Base-by-base conservation (phyloP, 2,888 invertebrate genomes). In the Silvanus unidentatus region DNA sequence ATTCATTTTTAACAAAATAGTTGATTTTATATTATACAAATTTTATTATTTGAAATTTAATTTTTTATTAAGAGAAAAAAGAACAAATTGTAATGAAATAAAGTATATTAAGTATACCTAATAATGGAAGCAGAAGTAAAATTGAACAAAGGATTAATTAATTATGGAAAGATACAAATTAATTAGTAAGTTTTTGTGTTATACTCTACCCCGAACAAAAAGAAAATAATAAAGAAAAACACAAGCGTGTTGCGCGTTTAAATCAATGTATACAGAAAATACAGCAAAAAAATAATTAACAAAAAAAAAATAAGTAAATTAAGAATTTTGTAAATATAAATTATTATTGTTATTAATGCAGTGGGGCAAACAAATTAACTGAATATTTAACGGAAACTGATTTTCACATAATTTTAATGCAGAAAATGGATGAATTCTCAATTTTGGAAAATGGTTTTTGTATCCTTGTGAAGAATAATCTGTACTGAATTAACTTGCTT, bases 261-360 rank as follows among this genome's bases (percentile, higher is more conserved):
- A 50, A n/a, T n/a, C n/a, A n/a, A 68, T 65, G 67, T 69, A 69
- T 69, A 69, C 68, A 68, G 62, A 55, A 48, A 32, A 40, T 22
- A 22, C 22, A 22, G 8, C 22, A 48, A 36, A 53, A 43, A 62
- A 63, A 62, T 62, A 61, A 64, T 61, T 65, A 32, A 32, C 32
- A 32, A 32, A 32, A 32, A 32, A 37, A 15, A 6, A 37, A 15
- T 16, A 32, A 32, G 59, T 62, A 66, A 60, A 66, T 65, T 66
- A 64, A 68, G 61, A 60, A 65, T 64, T 67, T 64, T 69, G 68
- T 70, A 70, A 64, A 70, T 69, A 69, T 22, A 22, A 22, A 66
- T 67, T 66, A 65, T 69, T 69, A 66, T 66, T 67, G 62, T 57
- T 57, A 54, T 53, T 52, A 48, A 45, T 50, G 44, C 47, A 54